phyloP scores from a whole-genome alignment of 1,140 invertebrate genomes.

The Drosophila lacteicornis region DNA sequence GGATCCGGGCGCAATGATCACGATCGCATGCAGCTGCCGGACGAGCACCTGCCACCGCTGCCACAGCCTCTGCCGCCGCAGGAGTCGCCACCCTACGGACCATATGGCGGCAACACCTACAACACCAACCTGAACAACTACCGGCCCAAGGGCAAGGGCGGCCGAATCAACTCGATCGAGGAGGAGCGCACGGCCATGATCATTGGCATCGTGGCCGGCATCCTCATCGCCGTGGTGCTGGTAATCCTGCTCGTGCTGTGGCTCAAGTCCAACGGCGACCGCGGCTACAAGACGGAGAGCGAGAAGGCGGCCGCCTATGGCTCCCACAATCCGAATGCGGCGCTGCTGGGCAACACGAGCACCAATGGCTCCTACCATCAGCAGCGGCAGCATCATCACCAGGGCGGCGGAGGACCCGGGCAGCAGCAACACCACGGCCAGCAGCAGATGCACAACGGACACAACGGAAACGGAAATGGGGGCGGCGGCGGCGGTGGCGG shows the following conservation, averaged over 20 bases:
- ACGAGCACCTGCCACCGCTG: conserved; percentile 77
- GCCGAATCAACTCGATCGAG: conserved; percentile 89
- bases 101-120: conserved; percentile 75
- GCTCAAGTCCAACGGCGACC: conserved; percentile 92
- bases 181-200: conserved; percentile 91
- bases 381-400: conserved; percentile 85
- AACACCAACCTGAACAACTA: conserved; percentile 75
- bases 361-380: conserved; percentile 81
- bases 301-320: conserved; percentile 89
- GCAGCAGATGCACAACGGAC: conserved; percentile 58
- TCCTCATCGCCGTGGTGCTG: conserved; percentile 95
- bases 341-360: conserved; percentile 88
- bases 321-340: conserved; percentile 90
- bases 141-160: conserved; percentile 85
- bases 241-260: conserved; percentile 95
- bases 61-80: conserved; percentile 65
- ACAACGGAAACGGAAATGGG: conserved; percentile 54
- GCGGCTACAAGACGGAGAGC: conserved; percentile 96
- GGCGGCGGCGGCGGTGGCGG: conserved; percentile 50
- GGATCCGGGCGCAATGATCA: conserved; percentile 47
- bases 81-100: conserved; percentile 74
- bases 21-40: conserved; percentile 68
- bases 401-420: conserved; percentile 43
- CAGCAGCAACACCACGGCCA: conserved; percentile 82
- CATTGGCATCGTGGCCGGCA: conserved; percentile 95